Evolutionary conservation across 2,797 vertebrate genomes (phyloP).

Genomic region (Aldrovandia affinis): DNA sequence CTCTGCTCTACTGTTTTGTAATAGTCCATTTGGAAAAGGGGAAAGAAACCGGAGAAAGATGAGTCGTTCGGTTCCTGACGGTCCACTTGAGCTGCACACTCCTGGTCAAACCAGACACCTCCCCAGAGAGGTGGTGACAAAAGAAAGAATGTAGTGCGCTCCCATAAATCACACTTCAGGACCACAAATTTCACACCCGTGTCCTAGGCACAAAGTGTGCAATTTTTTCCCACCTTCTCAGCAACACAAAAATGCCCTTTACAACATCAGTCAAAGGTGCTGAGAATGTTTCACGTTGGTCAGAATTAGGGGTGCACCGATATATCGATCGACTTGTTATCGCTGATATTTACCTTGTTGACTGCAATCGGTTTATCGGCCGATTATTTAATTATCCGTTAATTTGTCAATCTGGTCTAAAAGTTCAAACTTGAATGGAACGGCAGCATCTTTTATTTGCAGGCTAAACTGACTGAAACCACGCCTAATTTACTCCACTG

Average conservation of each 20-base stretch:
- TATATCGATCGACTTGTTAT: too few relatives aligned
- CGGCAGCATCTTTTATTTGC: too few relatives aligned
- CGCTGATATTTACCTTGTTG: too few relatives aligned
- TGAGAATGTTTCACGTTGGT: not conserved
- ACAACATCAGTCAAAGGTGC: not conserved
- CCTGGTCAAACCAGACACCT: not conserved
- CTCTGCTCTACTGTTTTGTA: slow-evolving; percentile 8
- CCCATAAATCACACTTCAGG: not conserved
- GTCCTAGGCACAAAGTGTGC: not conserved
- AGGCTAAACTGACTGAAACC: too few relatives aligned
- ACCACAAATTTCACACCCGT: not conserved
- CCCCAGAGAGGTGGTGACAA: not conserved
- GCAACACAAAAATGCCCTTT: not conserved
- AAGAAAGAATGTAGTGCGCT: not conserved
- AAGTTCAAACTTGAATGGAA: too few relatives aligned
- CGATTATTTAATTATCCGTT: too few relatives aligned
- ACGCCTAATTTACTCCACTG: too few relatives aligned
- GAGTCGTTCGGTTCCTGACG: not conserved
- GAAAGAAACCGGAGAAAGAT: too few relatives aligned
- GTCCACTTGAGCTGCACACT: not conserved
- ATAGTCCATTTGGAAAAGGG: not conserved
- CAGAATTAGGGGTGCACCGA: too few relatives aligned
- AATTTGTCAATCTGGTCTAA: too few relatives aligned
- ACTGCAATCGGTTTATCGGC: too few relatives aligned
- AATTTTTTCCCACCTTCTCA: not conserved